phyloP scores from a whole-genome alignment of 2,797 vertebrate genomes.

The Cossypha niveicapilla region DNA sequence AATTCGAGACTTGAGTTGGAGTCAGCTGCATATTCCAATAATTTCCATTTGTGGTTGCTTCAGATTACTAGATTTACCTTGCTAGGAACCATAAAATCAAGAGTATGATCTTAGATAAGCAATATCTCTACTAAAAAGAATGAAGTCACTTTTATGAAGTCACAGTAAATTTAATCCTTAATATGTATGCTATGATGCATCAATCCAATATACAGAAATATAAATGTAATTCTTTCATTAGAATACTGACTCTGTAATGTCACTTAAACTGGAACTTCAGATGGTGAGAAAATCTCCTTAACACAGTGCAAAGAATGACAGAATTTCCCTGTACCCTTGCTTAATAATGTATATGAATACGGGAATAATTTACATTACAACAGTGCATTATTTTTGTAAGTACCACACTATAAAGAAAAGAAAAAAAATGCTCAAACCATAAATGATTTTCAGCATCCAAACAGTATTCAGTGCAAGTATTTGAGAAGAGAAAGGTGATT shows the following conservation, averaged over 20 bases:
- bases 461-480: background rate
- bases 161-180: background rate
- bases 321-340: background rate
- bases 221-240: background rate
- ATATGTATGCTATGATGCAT: background rate
- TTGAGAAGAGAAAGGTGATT: background rate
- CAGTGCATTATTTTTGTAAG: background rate
- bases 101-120: background rate
- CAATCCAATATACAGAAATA: background rate
- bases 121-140: background rate
- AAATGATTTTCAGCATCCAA: background rate
- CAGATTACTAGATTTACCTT: background rate
- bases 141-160: background rate
- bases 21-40: background rate
- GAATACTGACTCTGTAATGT: background rate
- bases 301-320: background rate
- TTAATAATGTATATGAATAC: background rate
- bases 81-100: background rate
- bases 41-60: background rate
- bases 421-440: rapidly evolving
- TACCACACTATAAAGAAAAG: background rate
- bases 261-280: background rate
- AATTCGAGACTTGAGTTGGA: background rate
- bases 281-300: background rate
- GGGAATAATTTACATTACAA: background rate